Evolutionary conservation across 2,888 invertebrate species (phyloP).

Genomic region (Hofmannophila pseudospretella): DNA sequence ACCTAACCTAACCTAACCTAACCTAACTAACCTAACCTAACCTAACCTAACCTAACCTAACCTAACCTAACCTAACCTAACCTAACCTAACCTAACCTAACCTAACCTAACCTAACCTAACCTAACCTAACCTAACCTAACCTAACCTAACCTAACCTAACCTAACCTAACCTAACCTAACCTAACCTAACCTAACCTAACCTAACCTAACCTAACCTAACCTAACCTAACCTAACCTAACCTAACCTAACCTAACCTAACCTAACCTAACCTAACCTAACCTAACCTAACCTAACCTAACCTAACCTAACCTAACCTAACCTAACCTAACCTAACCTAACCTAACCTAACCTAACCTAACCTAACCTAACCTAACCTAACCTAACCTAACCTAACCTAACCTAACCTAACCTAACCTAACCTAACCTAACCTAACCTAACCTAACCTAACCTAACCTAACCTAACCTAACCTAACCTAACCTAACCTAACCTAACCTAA

Average conservation of each 20-base stretch:
- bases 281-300: constrained; percentile 9
- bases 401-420: constrained; percentile 2
- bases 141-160: constrained; percentile 8
- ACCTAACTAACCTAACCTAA: too few species aligned
- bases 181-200: constrained; percentile 10
- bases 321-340: constrained; percentile 9
- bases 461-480: constrained; percentile 15
- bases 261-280: constrained; percentile 10
- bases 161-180: constrained; percentile 10
- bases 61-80: constrained; percentile 10
- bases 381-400: constrained; percentile 8
- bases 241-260: constrained; percentile 10
- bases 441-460: constrained; percentile 12
- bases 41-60: constrained; percentile 7
- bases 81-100: constrained; percentile 10
- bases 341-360: constrained; percentile 7
- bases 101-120: constrained; percentile 9
- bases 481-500: constrained; percentile 16
- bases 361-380: constrained; percentile 11
- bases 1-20: constrained; percentile 17
- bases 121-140: constrained; percentile 9
- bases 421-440: constrained; percentile 6
- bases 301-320: constrained; percentile 11
- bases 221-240: constrained; percentile 10
- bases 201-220: constrained; percentile 7